phyloP scores from a whole-genome alignment of 2,113 vertebrate genomes.

The Vulpes vulpes region DNA sequence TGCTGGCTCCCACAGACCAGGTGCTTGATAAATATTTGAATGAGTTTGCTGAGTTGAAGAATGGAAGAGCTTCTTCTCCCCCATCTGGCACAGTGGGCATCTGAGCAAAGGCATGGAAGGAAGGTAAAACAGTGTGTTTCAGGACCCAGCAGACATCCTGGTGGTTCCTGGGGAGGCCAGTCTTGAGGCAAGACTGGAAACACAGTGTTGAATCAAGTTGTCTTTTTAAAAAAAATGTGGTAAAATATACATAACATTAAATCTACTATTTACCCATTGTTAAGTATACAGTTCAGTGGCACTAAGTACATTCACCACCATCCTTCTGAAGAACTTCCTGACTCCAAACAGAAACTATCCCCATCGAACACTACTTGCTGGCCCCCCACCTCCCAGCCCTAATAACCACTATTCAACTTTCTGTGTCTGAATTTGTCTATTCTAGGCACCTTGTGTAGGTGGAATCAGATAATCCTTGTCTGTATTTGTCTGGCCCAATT shows the following conservation, averaged over 20 bases:
- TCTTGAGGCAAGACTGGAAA: not conserved
- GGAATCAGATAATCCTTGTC: not conserved
- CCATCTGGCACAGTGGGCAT: not conserved
- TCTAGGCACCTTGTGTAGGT: not conserved
- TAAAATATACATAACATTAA: not conserved
- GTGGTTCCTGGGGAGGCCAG: not conserved
- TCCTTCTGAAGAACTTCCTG: not conserved
- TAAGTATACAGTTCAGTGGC: not conserved
- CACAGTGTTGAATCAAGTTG: not conserved
- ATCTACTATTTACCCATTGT: not conserved
- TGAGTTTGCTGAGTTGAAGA: not conserved
- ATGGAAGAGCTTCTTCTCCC: not conserved
- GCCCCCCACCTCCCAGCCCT: not conserved
- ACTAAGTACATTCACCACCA: not conserved
- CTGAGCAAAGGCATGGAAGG: not conserved
- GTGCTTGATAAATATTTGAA: not conserved
- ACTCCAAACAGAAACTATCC: not conserved
- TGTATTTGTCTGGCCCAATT: no score
- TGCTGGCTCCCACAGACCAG: not conserved
- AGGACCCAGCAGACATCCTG: not conserved
- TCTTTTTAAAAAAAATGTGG: not conserved
- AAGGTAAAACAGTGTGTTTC: fast-evolving
- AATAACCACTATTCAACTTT: not conserved
- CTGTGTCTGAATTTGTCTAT: not conserved
- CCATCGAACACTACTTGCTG: not conserved